Evolutionary conservation across 2,113 vertebrate species (phyloP), one percentile per base, ranked within the genome.

Genomic region (Chloropsis hardwickii): DNA sequence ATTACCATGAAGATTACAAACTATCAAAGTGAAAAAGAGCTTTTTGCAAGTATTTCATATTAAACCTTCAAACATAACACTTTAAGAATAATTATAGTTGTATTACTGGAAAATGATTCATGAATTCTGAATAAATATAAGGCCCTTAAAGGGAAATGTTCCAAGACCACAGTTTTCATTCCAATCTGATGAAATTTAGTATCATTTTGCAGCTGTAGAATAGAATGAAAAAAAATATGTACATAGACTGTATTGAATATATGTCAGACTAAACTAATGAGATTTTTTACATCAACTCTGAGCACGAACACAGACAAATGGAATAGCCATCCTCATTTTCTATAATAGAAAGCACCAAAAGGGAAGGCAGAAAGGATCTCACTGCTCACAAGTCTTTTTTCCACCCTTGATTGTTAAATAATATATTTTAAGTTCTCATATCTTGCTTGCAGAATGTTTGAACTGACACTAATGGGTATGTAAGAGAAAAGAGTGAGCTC

Each of bases 61-160:
- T 97, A 97, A 98, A 98, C 96, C 95, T 98, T 97, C 98, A 98
- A 98, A 98, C 98, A 97, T 98, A 96, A 94, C 97, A 98, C 97
- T 98, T 98, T 98, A 98, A 98, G 97, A 98, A 98, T 98, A 98
- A 98, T 98, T 98, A 98, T 88, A 96, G 96, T 95, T 94, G 94
- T 96, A 97, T 97, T 98, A 98, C 97, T 97, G 96, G 96, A 98
- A 97, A 98, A 96, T 98, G 98, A 98, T 98, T 98, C 98, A 97
- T 97, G 97, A 98, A 97, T 98, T 98, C 97, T 98, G 98, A 97
- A 98, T 98, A 98, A 97, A 98, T 98, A 97, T 91, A 95, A 97
- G 92, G 89, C 67, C 94, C 96, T 96, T 97, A 94, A 98, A 97
- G 97, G 94, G 95, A 98, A 97, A 92, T 86, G 93, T 96, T 98